A percentile compares a stretch with the other conserved stretches of the same genome.
Conservation (phyloP, 2,888 invertebrate species). For the Calameuta filiformis region DNA sequence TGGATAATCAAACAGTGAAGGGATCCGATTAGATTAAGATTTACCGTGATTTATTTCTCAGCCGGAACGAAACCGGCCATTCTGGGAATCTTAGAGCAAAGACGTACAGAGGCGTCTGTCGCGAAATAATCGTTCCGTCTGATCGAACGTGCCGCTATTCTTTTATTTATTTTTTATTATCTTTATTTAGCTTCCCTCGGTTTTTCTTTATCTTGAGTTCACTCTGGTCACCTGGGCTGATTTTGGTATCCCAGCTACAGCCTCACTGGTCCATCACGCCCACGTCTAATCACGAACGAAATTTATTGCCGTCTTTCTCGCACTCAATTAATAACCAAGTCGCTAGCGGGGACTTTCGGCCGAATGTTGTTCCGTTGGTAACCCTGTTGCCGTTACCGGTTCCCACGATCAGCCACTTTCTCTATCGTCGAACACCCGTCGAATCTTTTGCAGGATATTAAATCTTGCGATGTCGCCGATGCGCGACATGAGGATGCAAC, state of each 20-base stretch:
- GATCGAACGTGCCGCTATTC: background rate
- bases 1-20: background rate
- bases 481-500: background rate
- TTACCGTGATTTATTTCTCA: background rate
- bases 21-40: background rate
- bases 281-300: background rate
- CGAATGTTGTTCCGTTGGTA: background rate
- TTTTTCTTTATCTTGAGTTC: background rate
- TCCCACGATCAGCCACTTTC: constrained; percentile 61
- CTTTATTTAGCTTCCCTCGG: background rate
- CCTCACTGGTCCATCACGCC: background rate
- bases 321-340: background rate
- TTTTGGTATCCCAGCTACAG: background rate
- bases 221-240: background rate
- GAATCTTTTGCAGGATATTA: background rate
- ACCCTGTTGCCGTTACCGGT: constrained; percentile 38
- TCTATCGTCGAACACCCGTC: constrained; percentile 33
- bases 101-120: background rate
- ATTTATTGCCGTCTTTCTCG: background rate
- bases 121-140: background rate
- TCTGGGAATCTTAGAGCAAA: background rate
- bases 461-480: background rate
- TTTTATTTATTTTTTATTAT: background rate
- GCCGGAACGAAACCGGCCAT: background rate
- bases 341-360: background rate